Base-by-base conservation (phyloP, 1,140 invertebrate species). In the Papilio aristodemus region DNA sequence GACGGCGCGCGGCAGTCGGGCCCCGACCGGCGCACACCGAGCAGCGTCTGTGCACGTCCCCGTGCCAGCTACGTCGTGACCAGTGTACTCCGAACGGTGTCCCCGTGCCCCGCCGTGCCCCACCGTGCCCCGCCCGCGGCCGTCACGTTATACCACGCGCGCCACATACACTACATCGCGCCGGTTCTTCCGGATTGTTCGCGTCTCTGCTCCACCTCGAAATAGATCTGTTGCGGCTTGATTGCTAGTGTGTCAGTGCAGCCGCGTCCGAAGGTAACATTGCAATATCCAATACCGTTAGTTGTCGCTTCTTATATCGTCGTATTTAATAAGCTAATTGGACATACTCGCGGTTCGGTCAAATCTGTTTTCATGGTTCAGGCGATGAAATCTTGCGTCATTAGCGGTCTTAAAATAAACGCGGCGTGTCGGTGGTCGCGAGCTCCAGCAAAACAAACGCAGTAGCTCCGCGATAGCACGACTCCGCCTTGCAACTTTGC, bases 381-480 rank as follows among this genome's bases (percentile, higher is more conserved):
- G 10, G 9, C 19, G 19, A 54, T 19, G 10, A 19, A 22, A 22
- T 54, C 46, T 54, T 19, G 4, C 9, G 22, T 54, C 19, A 19
- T 6, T 17, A 38, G n/a, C 0, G 14, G 1, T 38, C 58, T 38
- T 38, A 38, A 62, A 62, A 62, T 62, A 62, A 10, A 4, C 59
- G 59, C 36, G 27, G 36, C 32, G 58, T n/a, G 14, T 1, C 7
- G 25, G 14, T 8, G 57, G 4, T n/a, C 59, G 59, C 59, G n/a
- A 2, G 32, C 59, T 38, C 17, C 36, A 38, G 11, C 36, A 62
- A 59, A 62, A 62, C 59, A 62, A 62, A 62, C 59, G 32, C 14
- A 32, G 11, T 41, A 1, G 39, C 39, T 10, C 10, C 13, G 10
- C 13, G 2, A 32, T 58, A 9, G 54, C 8, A 8, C 27, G 27